A percentile compares a stretch with the other conserved stretches of the same genome.
Evolutionary conservation across 1,140 invertebrate genomes (phyloP).

Genomic region (Drosophila nannoptera): DNA sequence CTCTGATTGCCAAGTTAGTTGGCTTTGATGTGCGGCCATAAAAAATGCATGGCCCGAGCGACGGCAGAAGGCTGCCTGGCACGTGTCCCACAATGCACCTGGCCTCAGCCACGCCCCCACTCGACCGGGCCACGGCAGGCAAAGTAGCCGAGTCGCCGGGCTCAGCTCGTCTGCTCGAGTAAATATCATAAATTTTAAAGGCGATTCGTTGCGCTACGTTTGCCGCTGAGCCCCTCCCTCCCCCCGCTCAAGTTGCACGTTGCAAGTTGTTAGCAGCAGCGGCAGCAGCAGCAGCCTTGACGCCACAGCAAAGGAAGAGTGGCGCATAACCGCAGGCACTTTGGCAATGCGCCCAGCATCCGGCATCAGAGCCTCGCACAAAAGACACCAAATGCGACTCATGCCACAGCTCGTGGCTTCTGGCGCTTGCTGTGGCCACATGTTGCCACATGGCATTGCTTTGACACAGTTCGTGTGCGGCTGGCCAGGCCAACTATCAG

Average conservation of each 20-base stretch:
- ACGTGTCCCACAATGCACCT: conserved; percentile 4
- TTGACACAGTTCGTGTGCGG: conserved; percentile 54
- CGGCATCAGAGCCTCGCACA: conserved; percentile 16
- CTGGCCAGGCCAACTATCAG: conserved; percentile 34
- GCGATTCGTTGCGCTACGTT: conserved; percentile 58
- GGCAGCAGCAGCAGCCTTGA: conserved; percentile 30
- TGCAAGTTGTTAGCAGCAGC: conserved; percentile 4
- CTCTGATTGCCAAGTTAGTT: conserved; percentile 34
- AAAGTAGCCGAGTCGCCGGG: conserved; percentile 34
- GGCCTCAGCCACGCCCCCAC: background rate
- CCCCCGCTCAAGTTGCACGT: background rate
- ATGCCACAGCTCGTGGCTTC: conserved; percentile 3
- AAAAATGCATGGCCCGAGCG: conserved; percentile 45
- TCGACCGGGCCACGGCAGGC: background rate
- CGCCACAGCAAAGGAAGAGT: conserved; percentile 16
- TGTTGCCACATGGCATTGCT: conserved; percentile 58
- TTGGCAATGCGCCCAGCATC: conserved; percentile 58
- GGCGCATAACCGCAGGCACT: conserved; percentile 73
- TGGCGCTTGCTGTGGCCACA: conserved; percentile 47
- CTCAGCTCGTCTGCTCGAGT: conserved; percentile 49
- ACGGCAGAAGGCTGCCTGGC: background rate
- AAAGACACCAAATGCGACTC: conserved; percentile 27
- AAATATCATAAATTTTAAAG: conserved; percentile 77
- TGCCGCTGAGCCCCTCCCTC: conserved; percentile 14
- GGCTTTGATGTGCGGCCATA: conserved; percentile 46